Base-by-base conservation (phyloP, 2,888 invertebrate genomes). In the Dugesia japonica region DNA sequence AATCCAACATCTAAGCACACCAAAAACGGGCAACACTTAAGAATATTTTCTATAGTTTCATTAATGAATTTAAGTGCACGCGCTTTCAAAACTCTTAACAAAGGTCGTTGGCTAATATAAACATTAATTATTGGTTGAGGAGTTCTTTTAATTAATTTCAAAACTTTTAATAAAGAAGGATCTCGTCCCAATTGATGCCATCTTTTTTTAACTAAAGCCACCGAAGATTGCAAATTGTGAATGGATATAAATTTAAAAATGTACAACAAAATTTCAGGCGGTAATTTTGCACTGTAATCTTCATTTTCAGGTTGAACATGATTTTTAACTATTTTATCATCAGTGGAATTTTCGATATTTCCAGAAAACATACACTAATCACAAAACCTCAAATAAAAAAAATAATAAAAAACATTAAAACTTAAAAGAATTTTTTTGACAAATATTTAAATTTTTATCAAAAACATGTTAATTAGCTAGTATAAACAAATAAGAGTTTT, bases 201-300 rank as follows among this genome's bases (percentile, higher is more conserved):
- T 9, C 23, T 1, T 56, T n/a, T n/a, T 9, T 56, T 56, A 4
- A 56, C 56, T n/a, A 56, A 13, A 13, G 20, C 56, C 1, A 56
- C 56, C n/a, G 56, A 56, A 7, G 20, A 23, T 56, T 56, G 56
- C 17, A 56, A 56, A 56, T 56, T n/a, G n/a, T 23, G 56, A 4
- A 4, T n/a, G 1, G 56, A 56, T 56, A 56, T 13, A 56, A 56
- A 56, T 20, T 1, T n/a, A n/a, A 56, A 56, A 56, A 56, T 56
- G n/a, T 56, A n/a, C 1, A 56, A n/a, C 56, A 56, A 56, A 23
- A 56, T 56, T 56, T 56, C 56, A 4, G 56, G 56, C 17, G 56
- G 56, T 56, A 56, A 56, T 56, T 56, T 56, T 23, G 56, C n/a
- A 56, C n/a, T 56, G 56, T 20, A 56, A 56, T 56, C 23, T 56